Percentiles rank a stretch among this genome's conserved stretches.
These are phyloP conservation scores for Sturnira hondurensis DNA, from an alignment of 2,113 vertebrate species.

Conservation along the genomic window DNA sequence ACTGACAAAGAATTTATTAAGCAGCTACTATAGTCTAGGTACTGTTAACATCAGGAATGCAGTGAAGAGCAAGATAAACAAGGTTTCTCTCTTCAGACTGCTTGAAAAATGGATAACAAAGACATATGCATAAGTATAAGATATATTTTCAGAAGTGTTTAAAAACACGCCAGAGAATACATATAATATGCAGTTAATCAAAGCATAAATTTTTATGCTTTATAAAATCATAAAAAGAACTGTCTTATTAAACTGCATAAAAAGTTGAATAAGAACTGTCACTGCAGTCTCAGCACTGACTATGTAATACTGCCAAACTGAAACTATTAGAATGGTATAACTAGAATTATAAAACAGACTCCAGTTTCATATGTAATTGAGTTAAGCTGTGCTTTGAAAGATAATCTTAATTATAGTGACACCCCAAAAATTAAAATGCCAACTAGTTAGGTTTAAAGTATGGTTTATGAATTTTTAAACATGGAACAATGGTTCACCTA, in stretches of 20 bases:
- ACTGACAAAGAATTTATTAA: background rate
- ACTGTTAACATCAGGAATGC: background rate
- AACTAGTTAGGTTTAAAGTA: background rate
- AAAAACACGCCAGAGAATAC: background rate
- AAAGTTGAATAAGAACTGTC: slow-evolving; percentile 47
- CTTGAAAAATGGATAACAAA: background rate
- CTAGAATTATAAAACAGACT: slow-evolving; percentile 60
- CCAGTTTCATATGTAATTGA: slow-evolving; percentile 66
- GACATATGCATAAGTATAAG: background rate
- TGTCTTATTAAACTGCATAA: slow-evolving; percentile 16
- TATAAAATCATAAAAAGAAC: no score
- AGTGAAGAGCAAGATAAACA: background rate
- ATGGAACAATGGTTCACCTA: background rate
- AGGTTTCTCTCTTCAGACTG: background rate
- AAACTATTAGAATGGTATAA: slow-evolving; percentile 53
- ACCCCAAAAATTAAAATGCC: slow-evolving; percentile 33
- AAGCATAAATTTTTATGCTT: slow-evolving; percentile 56
- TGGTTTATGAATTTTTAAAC: slow-evolving; percentile 33
- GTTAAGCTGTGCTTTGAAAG: slow-evolving; percentile 64
- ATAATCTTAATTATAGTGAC: slow-evolving; percentile 72
- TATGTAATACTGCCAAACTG: slow-evolving; percentile 26
- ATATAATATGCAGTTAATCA: slow-evolving; percentile 65
- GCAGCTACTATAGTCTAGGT: background rate
- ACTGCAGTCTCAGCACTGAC: slow-evolving; percentile 27
- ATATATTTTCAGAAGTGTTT: background rate